These are phyloP conservation scores for Fissipunctia ypsillon DNA, from an alignment of 2,888 invertebrate genomes.

Conservation along the genomic window DNA sequence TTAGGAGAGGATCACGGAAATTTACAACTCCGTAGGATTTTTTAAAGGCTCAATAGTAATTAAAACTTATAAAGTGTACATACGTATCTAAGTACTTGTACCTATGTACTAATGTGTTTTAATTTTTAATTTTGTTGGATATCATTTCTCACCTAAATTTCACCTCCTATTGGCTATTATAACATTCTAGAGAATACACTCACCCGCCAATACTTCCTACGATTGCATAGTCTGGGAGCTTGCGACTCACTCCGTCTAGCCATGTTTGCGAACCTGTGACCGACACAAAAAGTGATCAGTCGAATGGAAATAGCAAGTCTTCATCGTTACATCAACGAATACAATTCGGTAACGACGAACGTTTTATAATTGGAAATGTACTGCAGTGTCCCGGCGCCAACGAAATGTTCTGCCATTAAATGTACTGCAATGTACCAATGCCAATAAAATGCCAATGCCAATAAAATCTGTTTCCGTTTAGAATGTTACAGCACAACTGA, in stretches of 20 bases:
- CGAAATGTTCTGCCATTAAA: background rate
- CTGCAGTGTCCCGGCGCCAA: conserved; percentile 4
- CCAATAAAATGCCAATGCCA: background rate
- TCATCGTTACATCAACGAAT: conserved; percentile 5
- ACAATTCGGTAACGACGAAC: conserved; percentile 17
- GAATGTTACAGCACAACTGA: conserved; percentile 7
- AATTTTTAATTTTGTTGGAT: too few species aligned
- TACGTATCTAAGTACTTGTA: too few species aligned
- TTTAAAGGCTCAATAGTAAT: background rate
- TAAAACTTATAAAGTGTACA: background rate
- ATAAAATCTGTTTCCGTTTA: conserved; percentile 34
- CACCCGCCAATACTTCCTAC: background rate
- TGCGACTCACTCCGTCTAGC: too few species aligned
- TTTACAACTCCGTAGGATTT: background rate
- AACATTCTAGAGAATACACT: background rate
- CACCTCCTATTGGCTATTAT: background rate
- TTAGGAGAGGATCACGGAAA: background rate
- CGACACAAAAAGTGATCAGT: background rate
- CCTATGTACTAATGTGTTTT: too few species aligned
- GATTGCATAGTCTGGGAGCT: background rate
- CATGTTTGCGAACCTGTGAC: background rate
- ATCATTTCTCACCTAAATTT: too few species aligned
- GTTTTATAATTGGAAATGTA: conserved; percentile 16
- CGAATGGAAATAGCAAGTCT: background rate
- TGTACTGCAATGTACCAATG: conserved; percentile 9